Base-by-base conservation (phyloP, 23 tunicate genomes). In the Ascidia mentula region DNA sequence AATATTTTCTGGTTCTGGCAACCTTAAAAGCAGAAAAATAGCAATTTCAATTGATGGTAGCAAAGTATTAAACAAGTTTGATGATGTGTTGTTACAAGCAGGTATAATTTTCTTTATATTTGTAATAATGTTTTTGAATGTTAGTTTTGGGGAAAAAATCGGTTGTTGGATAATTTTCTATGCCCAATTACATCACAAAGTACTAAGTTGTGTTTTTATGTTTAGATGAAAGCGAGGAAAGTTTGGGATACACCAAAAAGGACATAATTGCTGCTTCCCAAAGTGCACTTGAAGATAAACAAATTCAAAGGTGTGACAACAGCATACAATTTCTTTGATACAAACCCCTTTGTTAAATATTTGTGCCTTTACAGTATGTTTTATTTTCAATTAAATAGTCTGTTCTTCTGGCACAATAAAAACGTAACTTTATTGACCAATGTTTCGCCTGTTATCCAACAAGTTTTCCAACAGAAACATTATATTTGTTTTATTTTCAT, bases 21-120 rank as follows among this genome's bases (percentile, higher is more conserved):
- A 40, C 74, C 38, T 92, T 69, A 92, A 92, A 75, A 92, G 97
- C 73, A 80, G 97, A 18, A 92, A 92, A 69, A 92, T 92, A 33
- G 97, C 88, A 9, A 74, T 92, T 61, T 87, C 97, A 7, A 86
- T 85, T 20, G 88, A 81, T 46, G 89, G 85, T 1, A 81, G 80
- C 77, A 91, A 91, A 45, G 45, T 74, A 37, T 75, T 83, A 24
- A 24, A 17, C 6, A 39, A 79, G 12, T 18, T 32, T 38, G 79
- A 75, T 32, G 74, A 32, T 34, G 28, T 28, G 24, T 53, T 28
- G 22, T 5, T 71, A 2, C 32, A 71, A 34, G 39, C 39, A 34
- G 82, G 82, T 79, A 37, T 33, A 34, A 13, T 31, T 26, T 77
- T 45, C 18, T 74, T 5, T 74, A n/a, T n/a, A n/a, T n/a, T n/a